phyloP scores from a whole-genome alignment of 2,113 vertebrate species.

The Gracilinanus agilis region DNA sequence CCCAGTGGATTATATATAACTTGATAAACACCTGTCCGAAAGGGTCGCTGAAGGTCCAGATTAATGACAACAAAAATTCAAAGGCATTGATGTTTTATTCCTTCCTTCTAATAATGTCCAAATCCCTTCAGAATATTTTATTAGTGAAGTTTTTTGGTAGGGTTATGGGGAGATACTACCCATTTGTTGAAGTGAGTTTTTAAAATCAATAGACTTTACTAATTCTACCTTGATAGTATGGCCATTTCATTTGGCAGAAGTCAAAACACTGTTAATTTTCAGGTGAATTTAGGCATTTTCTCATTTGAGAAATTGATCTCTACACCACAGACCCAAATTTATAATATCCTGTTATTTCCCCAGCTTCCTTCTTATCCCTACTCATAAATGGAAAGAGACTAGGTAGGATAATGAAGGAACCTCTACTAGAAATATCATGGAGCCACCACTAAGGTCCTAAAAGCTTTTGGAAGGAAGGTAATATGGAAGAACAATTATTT shows the following conservation, averaged over 20 bases:
- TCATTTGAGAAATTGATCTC: constrained; percentile 6
- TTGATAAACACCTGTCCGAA: constrained; percentile 74
- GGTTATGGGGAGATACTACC: not conserved
- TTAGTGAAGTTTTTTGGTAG: constrained; percentile 3
- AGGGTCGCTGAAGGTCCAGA: not conserved
- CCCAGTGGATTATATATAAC: constrained; percentile 56
- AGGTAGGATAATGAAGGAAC: not conserved
- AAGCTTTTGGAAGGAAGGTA: not conserved
- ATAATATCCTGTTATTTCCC: not conserved
- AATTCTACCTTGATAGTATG: constrained; percentile 29
- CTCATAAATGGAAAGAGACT: not conserved
- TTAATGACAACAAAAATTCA: constrained; percentile 16
- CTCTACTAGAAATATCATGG: not conserved
- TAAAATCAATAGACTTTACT: not conserved
- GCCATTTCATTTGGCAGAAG: not conserved
- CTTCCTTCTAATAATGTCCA: not conserved
- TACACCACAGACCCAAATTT: not conserved
- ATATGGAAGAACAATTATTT: constrained; percentile 2
- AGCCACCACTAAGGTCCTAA: not conserved
- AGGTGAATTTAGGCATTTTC: not conserved
- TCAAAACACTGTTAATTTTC: constrained; percentile 30
- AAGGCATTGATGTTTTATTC: not conserved
- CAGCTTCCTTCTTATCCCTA: not conserved
- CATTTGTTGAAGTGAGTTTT: constrained; percentile 23
- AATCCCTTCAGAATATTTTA: not conserved